Conservation (phyloP, 1,140 invertebrate genomes). For the Drosophila leontia region DNA sequence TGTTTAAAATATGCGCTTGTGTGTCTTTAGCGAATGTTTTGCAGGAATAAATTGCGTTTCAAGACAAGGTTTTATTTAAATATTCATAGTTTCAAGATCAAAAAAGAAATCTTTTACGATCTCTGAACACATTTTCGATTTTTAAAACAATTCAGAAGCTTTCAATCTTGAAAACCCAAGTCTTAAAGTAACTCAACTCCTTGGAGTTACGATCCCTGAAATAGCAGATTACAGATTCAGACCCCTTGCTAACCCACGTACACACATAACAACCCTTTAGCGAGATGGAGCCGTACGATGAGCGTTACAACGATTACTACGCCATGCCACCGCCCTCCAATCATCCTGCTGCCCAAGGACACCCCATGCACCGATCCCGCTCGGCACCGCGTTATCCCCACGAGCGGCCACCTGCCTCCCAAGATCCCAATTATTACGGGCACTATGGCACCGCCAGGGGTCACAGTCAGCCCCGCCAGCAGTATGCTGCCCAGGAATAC, state of each 20-base stretch:
- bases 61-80: slow-evolving; percentile 10
- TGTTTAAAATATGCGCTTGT: slow-evolving; percentile 66
- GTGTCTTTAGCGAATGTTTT: slow-evolving; percentile 76
- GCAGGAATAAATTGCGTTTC: slow-evolving; percentile 44
- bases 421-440: slow-evolving; percentile 73
- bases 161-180: background rate
- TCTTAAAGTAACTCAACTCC: background rate
- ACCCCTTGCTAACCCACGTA: slow-evolving; percentile 51
- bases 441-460: slow-evolving; percentile 58
- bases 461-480: slow-evolving; percentile 31
- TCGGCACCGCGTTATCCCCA: slow-evolving; percentile 76
- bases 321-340: slow-evolving; percentile 62
- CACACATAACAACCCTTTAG: slow-evolving; percentile 69
- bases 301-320: slow-evolving; percentile 73
- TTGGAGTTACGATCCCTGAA: slow-evolving; percentile 3
- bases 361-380: slow-evolving; percentile 69
- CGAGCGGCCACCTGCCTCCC: slow-evolving; percentile 60
- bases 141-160: background rate
- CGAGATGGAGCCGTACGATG: slow-evolving; percentile 84
- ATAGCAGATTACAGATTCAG: slow-evolving; percentile 9
- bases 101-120: background rate
- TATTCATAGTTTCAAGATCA: background rate
- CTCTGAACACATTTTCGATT: background rate
- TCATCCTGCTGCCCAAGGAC: slow-evolving; percentile 33
- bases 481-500: slow-evolving; percentile 25